Evolutionary conservation across 2,797 vertebrate genomes (phyloP).

Genomic region (Enteromius mattozi): DNA sequence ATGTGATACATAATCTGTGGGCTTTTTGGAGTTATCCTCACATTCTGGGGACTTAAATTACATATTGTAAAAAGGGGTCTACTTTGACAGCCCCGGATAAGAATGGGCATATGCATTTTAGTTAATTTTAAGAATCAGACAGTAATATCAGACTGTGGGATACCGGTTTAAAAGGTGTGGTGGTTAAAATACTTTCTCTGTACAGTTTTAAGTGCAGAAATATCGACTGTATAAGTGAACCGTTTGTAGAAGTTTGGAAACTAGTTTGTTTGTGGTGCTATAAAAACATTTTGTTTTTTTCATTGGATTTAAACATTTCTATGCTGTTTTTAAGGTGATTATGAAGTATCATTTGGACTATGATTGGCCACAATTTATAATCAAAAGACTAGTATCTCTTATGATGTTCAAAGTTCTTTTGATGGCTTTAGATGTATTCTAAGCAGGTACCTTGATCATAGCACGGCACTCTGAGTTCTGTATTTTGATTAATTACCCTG

Average conservation of each 20-base stretch:
- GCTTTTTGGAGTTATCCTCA: background rate
- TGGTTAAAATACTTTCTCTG: background rate
- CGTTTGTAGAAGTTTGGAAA: background rate
- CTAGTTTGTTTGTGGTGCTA: background rate
- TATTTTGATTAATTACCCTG: constrained; percentile 53
- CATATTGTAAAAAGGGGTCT: background rate
- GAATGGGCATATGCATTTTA: background rate
- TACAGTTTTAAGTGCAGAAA: background rate
- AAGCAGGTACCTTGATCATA: constrained; percentile 47
- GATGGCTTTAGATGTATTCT: constrained; percentile 35
- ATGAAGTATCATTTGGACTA: constrained; percentile 9
- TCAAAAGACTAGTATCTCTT: constrained; percentile 41
- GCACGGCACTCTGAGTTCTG: constrained; percentile 1
- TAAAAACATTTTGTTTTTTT: background rate
- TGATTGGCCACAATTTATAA: constrained; percentile 33
- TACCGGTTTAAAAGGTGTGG: background rate
- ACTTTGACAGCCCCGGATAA: background rate
- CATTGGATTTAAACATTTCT: background rate
- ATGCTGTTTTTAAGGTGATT: background rate
- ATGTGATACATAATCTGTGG: background rate
- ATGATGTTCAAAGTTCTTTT: constrained; percentile 60
- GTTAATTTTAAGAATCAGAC: background rate
- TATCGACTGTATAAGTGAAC: background rate
- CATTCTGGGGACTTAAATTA: background rate
- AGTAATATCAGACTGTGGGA: background rate